phyloP scores from a whole-genome alignment of 2,888 invertebrate species.

The Electrophaes corylata region DNA sequence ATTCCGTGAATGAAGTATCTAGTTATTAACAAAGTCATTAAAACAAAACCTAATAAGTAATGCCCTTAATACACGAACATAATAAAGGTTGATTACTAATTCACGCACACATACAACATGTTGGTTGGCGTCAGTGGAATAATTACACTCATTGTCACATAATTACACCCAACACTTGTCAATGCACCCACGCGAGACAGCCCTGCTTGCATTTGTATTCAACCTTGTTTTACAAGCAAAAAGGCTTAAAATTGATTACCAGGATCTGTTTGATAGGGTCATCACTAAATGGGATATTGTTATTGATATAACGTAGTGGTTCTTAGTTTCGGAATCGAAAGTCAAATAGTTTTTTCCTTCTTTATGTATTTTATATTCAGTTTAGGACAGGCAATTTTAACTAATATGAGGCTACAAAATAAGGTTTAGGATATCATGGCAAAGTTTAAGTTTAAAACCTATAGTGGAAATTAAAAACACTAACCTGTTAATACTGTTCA shows the following conservation, averaged over 20 bases:
- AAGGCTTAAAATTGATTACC: constrained; percentile 32
- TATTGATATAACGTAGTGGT: constrained; percentile 18
- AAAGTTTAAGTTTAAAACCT: not conserved
- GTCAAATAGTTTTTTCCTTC: too few species aligned
- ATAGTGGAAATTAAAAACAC: constrained; percentile 36
- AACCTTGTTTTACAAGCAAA: constrained; percentile 43
- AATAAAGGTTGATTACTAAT: constrained; percentile 71
- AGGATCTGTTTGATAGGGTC: constrained; percentile 25
- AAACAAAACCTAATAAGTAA: constrained; percentile 48
- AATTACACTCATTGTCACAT: constrained; percentile 81
- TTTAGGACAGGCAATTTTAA: too few species aligned
- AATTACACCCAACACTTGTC: constrained; percentile 77
- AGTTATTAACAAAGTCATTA: constrained; percentile 33
- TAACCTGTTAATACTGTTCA: constrained; percentile 88
- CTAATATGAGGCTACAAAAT: too few species aligned
- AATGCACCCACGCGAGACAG: constrained; percentile 67
- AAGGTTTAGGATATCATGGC: too few species aligned
- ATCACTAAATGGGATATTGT: constrained; percentile 31
- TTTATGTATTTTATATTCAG: too few species aligned
- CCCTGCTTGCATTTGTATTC: constrained; percentile 43
- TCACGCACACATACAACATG: constrained; percentile 52
- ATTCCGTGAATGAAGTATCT: constrained; percentile 28
- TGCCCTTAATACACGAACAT: constrained; percentile 52
- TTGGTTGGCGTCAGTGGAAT: constrained; percentile 54
- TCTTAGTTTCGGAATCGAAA: constrained; percentile 18